These are phyloP conservation scores for Mythimna ferrago DNA, from an alignment of 2,888 invertebrate genomes.

Conservation along the genomic window DNA sequence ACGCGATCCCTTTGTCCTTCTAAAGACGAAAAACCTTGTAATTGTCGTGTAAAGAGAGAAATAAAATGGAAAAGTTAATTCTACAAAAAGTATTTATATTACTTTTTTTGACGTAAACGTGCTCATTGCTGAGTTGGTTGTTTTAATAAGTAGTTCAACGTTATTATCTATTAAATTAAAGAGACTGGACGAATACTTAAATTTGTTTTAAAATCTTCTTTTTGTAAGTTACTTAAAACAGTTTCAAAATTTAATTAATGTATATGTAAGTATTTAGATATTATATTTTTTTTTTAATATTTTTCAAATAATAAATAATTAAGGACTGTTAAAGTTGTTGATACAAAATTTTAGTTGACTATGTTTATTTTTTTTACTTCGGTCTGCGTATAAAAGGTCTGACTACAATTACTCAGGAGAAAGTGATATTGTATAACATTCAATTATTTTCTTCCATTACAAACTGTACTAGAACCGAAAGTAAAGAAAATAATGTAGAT, in stretches of 20 bases:
- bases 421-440: constrained; percentile 11
- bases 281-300: no score
- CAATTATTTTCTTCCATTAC: constrained; percentile 6
- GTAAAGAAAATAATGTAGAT: not conserved
- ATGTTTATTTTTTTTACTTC: not conserved
- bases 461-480: not conserved
- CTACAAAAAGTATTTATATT: constrained; percentile 11
- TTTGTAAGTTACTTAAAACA: no score
- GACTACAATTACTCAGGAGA: constrained; percentile 21
- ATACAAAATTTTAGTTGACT: not conserved
- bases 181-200: no score
- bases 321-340: not conserved
- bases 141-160: constrained; percentile 17
- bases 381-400: not conserved
- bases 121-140: constrained; percentile 8
- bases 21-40: constrained; percentile 45
- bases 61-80: constrained; percentile 30
- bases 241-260: no score
- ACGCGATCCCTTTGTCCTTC: constrained; percentile 47
- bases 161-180: not conserved
- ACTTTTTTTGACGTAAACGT: constrained; percentile 19
- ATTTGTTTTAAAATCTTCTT: no score
- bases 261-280: no score
- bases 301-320: no score
- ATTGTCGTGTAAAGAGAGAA: constrained; percentile 48